phyloP scores from a whole-genome alignment of 2,113 vertebrate species.

The Poicephalus gulielmi region DNA sequence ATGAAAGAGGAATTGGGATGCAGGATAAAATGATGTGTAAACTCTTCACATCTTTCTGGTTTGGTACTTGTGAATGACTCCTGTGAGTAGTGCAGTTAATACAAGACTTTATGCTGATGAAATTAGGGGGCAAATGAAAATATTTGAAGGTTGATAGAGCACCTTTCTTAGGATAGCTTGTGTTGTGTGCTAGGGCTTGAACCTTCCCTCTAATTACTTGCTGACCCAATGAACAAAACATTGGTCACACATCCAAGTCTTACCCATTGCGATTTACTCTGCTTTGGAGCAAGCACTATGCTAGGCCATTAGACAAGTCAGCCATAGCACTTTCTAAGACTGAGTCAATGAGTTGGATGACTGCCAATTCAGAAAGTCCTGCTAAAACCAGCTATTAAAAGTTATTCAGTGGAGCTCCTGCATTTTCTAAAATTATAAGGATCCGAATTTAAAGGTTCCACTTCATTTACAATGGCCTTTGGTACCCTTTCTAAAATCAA shows the following conservation, averaged over 20 bases:
- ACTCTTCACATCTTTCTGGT: neutral
- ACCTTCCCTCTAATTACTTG: slow-evolving; percentile 15
- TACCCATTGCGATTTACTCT: neutral
- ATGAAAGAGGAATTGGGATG: neutral
- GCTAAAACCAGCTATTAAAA: neutral
- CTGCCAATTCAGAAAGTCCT: neutral
- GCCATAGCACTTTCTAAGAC: neutral
- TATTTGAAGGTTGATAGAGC: neutral
- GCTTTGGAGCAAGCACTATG: neutral
- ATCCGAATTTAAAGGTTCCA: neutral
- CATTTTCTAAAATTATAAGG: neutral
- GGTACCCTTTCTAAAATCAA: neutral
- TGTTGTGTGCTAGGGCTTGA: neutral
- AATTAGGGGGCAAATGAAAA: neutral
- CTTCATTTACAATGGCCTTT: neutral
- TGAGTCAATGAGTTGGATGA: neutral
- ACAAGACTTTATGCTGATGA: neutral
- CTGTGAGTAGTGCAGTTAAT: neutral
- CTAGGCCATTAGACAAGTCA: slow-evolving; percentile 43
- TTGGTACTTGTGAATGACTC: neutral
- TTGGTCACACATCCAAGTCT: slow-evolving; percentile 38
- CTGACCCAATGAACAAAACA: slow-evolving; percentile 37
- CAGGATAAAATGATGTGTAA: neutral
- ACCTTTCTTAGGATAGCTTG: neutral
- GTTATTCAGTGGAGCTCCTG: neutral